A percentile compares a stretch with the other conserved stretches of the same genome.
Evolutionary conservation across 2,888 invertebrate species (phyloP).

Genomic region (Cyclophora albipunctata): DNA sequence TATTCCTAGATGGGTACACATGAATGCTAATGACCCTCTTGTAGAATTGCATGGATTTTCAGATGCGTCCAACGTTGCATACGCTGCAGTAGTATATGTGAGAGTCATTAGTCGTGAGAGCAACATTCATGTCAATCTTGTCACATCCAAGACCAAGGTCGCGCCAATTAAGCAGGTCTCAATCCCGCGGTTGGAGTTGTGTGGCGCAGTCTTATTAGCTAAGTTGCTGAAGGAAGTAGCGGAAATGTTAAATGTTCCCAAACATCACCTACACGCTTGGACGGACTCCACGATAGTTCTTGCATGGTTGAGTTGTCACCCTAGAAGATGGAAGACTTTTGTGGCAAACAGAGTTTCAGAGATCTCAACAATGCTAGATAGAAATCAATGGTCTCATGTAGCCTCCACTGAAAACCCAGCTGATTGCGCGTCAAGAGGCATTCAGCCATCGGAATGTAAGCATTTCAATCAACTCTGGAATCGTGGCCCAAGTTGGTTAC

Average conservation of each 20-base stretch:
- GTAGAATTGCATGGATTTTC: slow-evolving; percentile 2
- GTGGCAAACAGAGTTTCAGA: slow-evolving; percentile 6
- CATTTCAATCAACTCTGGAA: not conserved
- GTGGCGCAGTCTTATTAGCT: slow-evolving; percentile 5
- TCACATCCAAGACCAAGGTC: slow-evolving; percentile 9
- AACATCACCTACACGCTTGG: slow-evolving; percentile 4
- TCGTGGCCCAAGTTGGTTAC: not conserved
- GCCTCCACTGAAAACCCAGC: slow-evolving; percentile 14
- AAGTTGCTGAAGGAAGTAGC: slow-evolving; percentile 8
- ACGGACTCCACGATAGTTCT: slow-evolving; percentile 13
- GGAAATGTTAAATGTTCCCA: not conserved
- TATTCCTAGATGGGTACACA: slow-evolving; percentile 2
- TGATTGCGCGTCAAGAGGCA: slow-evolving; percentile 14
- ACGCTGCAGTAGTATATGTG: not conserved
- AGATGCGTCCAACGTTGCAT: slow-evolving; percentile 1
- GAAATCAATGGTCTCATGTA: slow-evolving; percentile 8
- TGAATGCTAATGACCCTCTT: not conserved
- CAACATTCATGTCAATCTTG: not conserved
- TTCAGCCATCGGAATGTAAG: slow-evolving; percentile 1
- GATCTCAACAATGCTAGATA: slow-evolving; percentile 7
- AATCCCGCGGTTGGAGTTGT: slow-evolving; percentile 8
- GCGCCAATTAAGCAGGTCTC: slow-evolving; percentile 11
- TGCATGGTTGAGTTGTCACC: slow-evolving; percentile 13
- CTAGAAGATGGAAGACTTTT: slow-evolving; percentile 11
- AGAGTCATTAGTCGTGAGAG: slow-evolving; percentile 1